phyloP scores from a whole-genome alignment of 2,113 vertebrate species.

The Albula glossodonta region DNA sequence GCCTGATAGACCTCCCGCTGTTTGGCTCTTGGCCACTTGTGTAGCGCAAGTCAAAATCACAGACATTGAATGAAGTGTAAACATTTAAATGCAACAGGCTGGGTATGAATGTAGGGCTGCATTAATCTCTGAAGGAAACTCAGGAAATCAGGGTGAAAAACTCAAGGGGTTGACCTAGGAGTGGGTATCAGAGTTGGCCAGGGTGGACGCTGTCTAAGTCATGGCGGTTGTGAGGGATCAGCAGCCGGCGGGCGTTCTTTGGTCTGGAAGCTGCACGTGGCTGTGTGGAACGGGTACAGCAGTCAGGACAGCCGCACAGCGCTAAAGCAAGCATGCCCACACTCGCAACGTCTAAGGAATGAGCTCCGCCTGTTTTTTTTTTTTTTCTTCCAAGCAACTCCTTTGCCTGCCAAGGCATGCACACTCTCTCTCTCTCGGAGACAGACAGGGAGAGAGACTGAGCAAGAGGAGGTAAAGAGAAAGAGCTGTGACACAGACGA shows the following conservation, averaged over 20 bases:
- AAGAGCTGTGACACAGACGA: not conserved
- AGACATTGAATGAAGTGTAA: too few species aligned
- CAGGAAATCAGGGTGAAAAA: too few species aligned
- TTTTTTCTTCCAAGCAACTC: not conserved
- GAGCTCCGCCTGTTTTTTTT: not conserved
- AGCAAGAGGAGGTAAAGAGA: not conserved
- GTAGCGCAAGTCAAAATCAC: too few species aligned
- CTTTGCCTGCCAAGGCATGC: conserved; percentile 16
- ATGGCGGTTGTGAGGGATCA: not conserved
- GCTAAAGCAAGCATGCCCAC: not conserved
- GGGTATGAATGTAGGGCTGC: too few species aligned
- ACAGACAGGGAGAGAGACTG: not conserved
- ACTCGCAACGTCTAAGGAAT: conserved; percentile 8
- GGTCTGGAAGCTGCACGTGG: too few species aligned
- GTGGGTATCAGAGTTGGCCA: not conserved
- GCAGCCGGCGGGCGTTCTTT: too few species aligned
- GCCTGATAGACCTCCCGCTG: too few species aligned
- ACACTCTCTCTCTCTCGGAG: not conserved
- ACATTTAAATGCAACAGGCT: too few species aligned
- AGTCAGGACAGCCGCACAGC: not conserved
- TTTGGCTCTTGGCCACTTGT: too few species aligned
- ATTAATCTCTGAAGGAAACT: too few species aligned
- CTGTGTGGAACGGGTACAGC: not conserved
- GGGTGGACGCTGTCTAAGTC: not conserved
- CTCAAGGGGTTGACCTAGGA: too few species aligned